phyloP scores from a whole-genome alignment of 2,113 vertebrate species.

The Gymnorhina tibicen region DNA sequence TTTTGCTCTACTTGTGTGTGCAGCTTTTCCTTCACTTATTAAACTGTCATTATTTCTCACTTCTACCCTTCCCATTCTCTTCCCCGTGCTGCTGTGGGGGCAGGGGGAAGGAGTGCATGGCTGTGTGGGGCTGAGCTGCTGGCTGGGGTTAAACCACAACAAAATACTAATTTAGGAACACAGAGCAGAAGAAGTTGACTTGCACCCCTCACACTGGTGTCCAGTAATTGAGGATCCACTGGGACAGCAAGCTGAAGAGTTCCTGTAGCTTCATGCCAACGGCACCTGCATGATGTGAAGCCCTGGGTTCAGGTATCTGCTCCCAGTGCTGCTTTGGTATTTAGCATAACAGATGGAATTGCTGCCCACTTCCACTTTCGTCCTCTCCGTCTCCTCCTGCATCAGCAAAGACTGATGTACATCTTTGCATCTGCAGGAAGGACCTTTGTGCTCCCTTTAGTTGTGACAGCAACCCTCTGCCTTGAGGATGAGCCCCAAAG shows the following conservation, averaged over 20 bases:
- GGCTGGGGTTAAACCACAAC: not conserved
- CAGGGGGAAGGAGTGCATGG: not conserved
- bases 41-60: not conserved
- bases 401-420: not conserved
- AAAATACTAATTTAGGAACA: not conserved
- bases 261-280: not conserved
- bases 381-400: not conserved
- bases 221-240: not conserved
- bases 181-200: not conserved
- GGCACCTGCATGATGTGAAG: not conserved
- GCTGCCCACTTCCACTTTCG: not conserved
- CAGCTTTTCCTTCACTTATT: not conserved
- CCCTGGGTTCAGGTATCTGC: not conserved
- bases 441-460: not conserved
- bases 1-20: not conserved
- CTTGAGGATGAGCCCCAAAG: not conserved
- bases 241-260: not conserved
- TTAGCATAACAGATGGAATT: not conserved
- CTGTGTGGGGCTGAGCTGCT: not conserved
- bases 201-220: not conserved
- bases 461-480: not conserved
- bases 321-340: not conserved
- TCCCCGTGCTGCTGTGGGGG: not conserved
- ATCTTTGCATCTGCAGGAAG: not conserved
- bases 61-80: not conserved